phyloP scores from a whole-genome alignment of 1,140 invertebrate genomes.

The Prorops nasuta region DNA sequence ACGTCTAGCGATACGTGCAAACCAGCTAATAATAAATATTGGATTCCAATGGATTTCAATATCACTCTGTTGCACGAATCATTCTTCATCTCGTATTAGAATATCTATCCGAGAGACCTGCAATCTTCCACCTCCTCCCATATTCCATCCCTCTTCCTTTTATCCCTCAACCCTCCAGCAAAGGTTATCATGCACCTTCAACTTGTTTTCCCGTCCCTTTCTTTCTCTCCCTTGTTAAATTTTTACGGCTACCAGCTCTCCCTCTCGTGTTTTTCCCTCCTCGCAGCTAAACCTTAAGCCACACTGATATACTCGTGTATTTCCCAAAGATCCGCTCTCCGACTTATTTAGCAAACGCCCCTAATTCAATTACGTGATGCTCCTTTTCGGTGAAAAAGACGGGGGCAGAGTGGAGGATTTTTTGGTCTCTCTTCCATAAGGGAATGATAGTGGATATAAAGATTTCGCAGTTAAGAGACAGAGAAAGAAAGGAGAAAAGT shows the following conservation, averaged over 20 bases:
- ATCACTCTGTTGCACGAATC: constrained; percentile 21
- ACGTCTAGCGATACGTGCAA: constrained; percentile 10
- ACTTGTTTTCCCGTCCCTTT: neutral
- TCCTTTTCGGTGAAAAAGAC: no score
- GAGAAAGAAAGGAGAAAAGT: neutral
- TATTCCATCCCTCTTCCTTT: neutral
- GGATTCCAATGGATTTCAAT: constrained; percentile 27
- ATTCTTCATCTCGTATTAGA: constrained; percentile 20
- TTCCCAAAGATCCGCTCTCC: no score
- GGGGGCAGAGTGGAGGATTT: no score
- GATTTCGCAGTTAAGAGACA: no score
- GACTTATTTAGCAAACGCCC: no score
- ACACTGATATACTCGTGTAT: no score
- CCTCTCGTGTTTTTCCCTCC: neutral
- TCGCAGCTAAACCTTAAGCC: no score
- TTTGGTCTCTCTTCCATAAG: no score
- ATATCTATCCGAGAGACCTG: constrained; percentile 1
- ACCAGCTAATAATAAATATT: constrained; percentile 26
- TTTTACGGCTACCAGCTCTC: constrained; percentile 31
- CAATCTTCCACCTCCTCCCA: neutral
- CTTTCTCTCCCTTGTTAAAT: constrained; percentile 33
- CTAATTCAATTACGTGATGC: no score
- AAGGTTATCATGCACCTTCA: neutral
- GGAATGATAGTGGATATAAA: no score
- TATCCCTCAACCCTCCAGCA: neutral